A percentile compares a stretch with the other conserved stretches of the same genome.
These are phyloP conservation scores for Drosophila paramelanica DNA, from an alignment of 2,888 invertebrate genomes.

Conservation along the genomic window DNA sequence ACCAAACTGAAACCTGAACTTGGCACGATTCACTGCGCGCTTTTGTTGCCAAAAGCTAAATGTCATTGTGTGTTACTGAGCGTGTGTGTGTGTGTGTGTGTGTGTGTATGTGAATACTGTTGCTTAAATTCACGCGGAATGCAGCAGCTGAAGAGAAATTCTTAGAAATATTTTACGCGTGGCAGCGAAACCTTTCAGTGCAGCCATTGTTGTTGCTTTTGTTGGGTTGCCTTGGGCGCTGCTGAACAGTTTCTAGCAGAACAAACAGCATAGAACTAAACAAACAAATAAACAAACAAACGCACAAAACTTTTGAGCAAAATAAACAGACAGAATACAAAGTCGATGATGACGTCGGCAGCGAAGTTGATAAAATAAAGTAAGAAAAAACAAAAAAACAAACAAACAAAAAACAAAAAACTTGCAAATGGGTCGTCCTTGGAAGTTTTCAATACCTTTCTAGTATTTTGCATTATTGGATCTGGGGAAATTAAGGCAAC, in stretches of 20 bases:
- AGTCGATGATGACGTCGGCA: constrained; percentile 21
- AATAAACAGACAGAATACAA: constrained; percentile 50
- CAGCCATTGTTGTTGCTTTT: constrained; percentile 37
- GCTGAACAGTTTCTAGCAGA: constrained; percentile 60
- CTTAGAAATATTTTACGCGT: constrained; percentile 77
- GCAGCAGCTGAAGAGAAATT: constrained; percentile 59
- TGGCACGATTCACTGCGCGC: constrained; percentile 36
- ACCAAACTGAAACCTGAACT: constrained; percentile 44
- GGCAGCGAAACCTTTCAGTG: constrained; percentile 61
- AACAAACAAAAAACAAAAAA: not conserved
- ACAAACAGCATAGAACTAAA: constrained; percentile 24
- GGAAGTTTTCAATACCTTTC: constrained; percentile 61
- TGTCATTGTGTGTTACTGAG: not conserved
- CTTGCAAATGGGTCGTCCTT: constrained; percentile 62
- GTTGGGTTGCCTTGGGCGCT: constrained; percentile 60
- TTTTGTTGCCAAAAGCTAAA: constrained; percentile 44
- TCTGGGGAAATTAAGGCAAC: constrained; percentile 12
- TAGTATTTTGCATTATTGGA: constrained; percentile 21
- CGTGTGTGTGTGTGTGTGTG: constrained; percentile 6
- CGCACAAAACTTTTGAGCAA: constrained; percentile 60
- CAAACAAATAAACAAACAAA: constrained; percentile 73
- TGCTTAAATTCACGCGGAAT: constrained; percentile 71
- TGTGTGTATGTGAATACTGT: constrained; percentile 6
- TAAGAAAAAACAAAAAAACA: not conserved
- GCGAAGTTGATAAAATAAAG: constrained; percentile 43